Base-by-base conservation (phyloP, 2,113 vertebrate species). In the Pipa parva region DNA sequence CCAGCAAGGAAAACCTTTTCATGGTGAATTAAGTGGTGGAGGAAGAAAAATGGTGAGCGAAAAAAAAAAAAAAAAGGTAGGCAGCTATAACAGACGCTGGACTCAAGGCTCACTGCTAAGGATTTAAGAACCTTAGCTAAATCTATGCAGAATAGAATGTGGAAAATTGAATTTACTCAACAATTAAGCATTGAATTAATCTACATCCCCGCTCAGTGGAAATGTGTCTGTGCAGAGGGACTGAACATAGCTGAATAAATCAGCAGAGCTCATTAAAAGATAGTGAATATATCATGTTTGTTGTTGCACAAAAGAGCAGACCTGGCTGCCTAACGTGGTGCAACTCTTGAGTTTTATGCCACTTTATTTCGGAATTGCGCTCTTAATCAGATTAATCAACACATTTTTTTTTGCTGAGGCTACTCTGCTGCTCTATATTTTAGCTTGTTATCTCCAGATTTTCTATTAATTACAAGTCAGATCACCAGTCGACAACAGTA, bases 1-100 rank as follows among this genome's bases (percentile, higher is more conserved):
- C 94, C 94, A 96, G 93, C 93, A 93, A 97, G 95, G 93, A 96
- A 97, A 98, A 98, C 96, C 95, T 99, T 97, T 97, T 99, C 95
- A 98, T 89, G 94, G 93, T 83, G 92, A 97, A 97, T 99, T 97
- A 98, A 92, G 91, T 90, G 91, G 90, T 84, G 90, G 89, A 92
- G 90, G 90, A 92, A 92, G 91, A 92, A 91, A 90, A 92, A 92
- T 90, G 89, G 89, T 89, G 89, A 91, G 15, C 10, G 33, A 13
- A 8, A 36, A 67, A 67, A 63, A 54, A 54, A 26, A 91, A 87
- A 91, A 88, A 59, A 92, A 94, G 90, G 89, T 91, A 91, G 91
- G 91, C 86, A 79, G 81, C 85, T 89, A 90, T 94, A 89, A 90
- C 88, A 92, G 94, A 91, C 84, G 84, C 87, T 86, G 85, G 84